phyloP scores from a whole-genome alignment of 1,140 invertebrate genomes.

The Lutraria rhynchaena region DNA sequence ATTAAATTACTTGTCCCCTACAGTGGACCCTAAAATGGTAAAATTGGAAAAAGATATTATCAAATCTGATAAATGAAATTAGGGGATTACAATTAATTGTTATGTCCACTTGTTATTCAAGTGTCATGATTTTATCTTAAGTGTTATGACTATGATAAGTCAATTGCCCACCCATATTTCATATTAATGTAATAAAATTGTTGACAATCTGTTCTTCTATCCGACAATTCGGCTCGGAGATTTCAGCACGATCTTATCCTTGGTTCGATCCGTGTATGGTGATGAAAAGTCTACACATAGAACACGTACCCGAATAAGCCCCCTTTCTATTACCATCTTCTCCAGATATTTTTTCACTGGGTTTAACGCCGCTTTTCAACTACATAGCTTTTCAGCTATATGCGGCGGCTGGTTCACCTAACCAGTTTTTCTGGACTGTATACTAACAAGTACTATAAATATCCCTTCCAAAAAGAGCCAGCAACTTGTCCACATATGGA shows the following conservation, averaged over 20 bases:
- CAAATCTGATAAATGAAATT: slow-evolving; percentile 21
- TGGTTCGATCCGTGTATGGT: too few relatives aligned
- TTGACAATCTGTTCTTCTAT: slow-evolving; percentile 34
- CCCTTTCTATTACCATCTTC: too few relatives aligned
- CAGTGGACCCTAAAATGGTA: not conserved
- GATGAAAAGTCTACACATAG: too few relatives aligned
- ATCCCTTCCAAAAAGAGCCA: too few relatives aligned
- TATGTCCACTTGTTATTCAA: slow-evolving; percentile 31
- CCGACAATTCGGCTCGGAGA: not conserved
- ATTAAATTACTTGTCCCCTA: not conserved
- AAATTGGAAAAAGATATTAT: slow-evolving; percentile 11
- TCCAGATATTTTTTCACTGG: too few relatives aligned
- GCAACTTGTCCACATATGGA: too few relatives aligned
- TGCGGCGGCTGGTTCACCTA: too few relatives aligned
- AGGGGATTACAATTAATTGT: slow-evolving; percentile 30
- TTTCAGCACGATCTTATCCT: not conserved
- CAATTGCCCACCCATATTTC: slow-evolving; percentile 46
- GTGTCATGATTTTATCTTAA: slow-evolving; percentile 53
- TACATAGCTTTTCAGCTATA: too few relatives aligned
- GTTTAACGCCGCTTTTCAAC: too few relatives aligned
- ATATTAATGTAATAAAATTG: slow-evolving; percentile 31
- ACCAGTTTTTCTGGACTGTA: too few relatives aligned
- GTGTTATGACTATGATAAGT: slow-evolving; percentile 37
- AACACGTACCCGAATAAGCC: too few relatives aligned
- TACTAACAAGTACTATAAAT: too few relatives aligned